These are phyloP conservation scores for Corapipo altera DNA, from an alignment of 2,113 vertebrate species.

Conservation along the genomic window DNA sequence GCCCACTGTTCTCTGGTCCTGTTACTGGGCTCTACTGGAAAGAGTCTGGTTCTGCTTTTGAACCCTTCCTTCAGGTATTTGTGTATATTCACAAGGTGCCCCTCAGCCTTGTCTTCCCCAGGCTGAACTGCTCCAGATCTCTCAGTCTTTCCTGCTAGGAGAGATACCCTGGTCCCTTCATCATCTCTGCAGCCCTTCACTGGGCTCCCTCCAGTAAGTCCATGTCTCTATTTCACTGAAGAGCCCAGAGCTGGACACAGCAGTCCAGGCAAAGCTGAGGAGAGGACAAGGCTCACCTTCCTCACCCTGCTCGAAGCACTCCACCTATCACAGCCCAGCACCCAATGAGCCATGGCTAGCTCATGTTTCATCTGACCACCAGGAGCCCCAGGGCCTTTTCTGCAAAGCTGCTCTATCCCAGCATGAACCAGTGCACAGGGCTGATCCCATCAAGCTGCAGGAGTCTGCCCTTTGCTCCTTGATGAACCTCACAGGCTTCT, in stretches of 20 bases:
- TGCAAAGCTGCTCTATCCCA: background rate
- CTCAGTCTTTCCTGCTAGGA: background rate
- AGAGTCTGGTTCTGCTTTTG: background rate
- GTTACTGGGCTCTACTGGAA: background rate
- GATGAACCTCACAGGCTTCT: background rate
- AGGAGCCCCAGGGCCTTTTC: background rate
- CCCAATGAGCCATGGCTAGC: rapidly evolving
- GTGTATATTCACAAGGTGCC: rapidly evolving
- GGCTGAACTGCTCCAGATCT: background rate
- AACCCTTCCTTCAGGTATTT: background rate
- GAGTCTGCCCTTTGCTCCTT: rapidly evolving
- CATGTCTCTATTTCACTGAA: rapidly evolving
- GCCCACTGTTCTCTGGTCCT: background rate
- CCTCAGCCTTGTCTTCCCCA: background rate
- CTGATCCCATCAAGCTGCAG: rapidly evolving
- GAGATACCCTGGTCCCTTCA: background rate
- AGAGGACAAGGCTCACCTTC: background rate
- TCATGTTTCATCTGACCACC: rapidly evolving
- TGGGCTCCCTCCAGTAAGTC: background rate
- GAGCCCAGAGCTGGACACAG: background rate
- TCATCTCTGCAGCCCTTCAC: rapidly evolving
- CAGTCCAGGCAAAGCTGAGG: rapidly evolving
- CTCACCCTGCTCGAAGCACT: background rate
- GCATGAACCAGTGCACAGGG: rapidly evolving
- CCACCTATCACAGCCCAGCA: background rate